A percentile compares a stretch with the other conserved stretches of the same genome.
Evolutionary conservation across 2,888 invertebrate genomes (phyloP).

Genomic region (Drosophila meridionalis): DNA sequence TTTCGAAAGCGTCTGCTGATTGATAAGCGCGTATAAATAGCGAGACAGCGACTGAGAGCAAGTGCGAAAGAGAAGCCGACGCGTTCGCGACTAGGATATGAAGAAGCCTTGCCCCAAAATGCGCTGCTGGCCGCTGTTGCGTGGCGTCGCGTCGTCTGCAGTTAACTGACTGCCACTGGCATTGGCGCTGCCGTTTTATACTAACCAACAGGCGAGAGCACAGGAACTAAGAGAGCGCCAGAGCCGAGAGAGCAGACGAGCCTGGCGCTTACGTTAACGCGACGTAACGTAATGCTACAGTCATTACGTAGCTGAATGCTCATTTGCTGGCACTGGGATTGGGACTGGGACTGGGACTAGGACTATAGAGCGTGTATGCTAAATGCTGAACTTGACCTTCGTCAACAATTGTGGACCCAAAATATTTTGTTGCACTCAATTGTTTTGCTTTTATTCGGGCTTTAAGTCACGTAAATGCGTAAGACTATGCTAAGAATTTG

Average conservation of each 20-base stretch:
- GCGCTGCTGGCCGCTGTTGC: constrained; percentile 42
- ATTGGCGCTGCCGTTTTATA: constrained; percentile 57
- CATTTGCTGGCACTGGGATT: constrained; percentile 21
- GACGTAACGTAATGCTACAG: constrained; percentile 35
- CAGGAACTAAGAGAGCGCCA: constrained; percentile 12
- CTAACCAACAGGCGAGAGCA: background rate
- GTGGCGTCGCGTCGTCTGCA: constrained; percentile 58
- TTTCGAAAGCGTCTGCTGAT: constrained; percentile 56
- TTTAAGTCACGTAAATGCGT: constrained; percentile 34
- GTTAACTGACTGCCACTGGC: constrained; percentile 56
- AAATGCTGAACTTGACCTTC: constrained; percentile 74
- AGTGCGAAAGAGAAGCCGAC: constrained; percentile 10
- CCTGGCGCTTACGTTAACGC: constrained; percentile 35
- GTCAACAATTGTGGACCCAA: constrained; percentile 57
- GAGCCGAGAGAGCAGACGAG: constrained; percentile 8
- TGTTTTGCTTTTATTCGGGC: background rate
- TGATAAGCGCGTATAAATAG: constrained; percentile 46
- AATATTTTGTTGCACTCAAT: constrained; percentile 11
- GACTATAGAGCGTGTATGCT: constrained; percentile 21
- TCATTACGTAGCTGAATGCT: constrained; percentile 24
- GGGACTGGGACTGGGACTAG: background rate
- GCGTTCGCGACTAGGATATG: constrained; percentile 26
- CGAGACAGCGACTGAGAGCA: background rate
- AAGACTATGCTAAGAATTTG: constrained; percentile 33
- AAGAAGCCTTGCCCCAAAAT: constrained; percentile 13